These are phyloP conservation scores for Tokudaia muenninki DNA, from an alignment of 2,797 vertebrate genomes.

Conservation along the genomic window DNA sequence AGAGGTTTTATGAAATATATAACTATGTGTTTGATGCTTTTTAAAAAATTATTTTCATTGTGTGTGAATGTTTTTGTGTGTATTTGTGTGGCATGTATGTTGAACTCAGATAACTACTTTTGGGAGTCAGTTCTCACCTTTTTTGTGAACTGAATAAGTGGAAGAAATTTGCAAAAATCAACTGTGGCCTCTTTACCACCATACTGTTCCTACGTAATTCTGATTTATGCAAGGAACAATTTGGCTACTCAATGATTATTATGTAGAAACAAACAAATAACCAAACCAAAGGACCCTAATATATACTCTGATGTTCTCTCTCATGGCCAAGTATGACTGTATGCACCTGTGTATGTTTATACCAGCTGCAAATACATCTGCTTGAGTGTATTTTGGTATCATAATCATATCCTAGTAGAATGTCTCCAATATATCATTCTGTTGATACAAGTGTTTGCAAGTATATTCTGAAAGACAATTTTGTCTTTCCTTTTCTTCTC, in stretches of 20 bases:
- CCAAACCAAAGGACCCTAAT: constrained; percentile 72
- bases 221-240: constrained; percentile 2
- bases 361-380: constrained; percentile 85
- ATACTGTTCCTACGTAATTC: neutral
- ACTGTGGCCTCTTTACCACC: neutral
- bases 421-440: constrained; percentile 72
- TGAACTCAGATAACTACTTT: no score
- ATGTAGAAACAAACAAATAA: constrained; percentile 62
- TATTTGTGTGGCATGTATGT: neutral
- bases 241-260: constrained; percentile 69
- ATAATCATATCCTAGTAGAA: constrained; percentile 38
- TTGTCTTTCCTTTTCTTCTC: neutral
- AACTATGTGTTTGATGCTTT: neutral
- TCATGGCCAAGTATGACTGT: constrained; percentile 77
- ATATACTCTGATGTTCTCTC: neutral
- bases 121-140: neutral
- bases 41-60: neutral
- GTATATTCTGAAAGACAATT: neutral
- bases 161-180: constrained; percentile 61
- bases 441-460: constrained; percentile 66
- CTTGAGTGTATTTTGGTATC: constrained; percentile 61
- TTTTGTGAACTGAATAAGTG: constrained; percentile 4
- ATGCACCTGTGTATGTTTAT: constrained; percentile 51
- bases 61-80: neutral
- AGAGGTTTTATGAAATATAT: neutral